These are phyloP conservation scores for Parnassius glacialis DNA, from an alignment of 2,888 invertebrate species.

Conservation along the genomic window DNA sequence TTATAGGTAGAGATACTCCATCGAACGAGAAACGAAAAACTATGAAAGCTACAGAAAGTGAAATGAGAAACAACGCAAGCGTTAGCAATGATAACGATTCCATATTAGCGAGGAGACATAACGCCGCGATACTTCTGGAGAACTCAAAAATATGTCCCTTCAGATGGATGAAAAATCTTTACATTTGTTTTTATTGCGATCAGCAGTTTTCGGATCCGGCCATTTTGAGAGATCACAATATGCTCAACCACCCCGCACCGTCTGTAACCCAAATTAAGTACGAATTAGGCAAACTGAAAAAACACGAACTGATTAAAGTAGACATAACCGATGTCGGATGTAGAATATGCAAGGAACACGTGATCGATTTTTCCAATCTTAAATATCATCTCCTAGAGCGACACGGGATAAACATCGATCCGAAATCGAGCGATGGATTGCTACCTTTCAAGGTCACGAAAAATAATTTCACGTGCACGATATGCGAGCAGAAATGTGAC, in stretches of 20 bases:
- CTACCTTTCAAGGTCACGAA: constrained; percentile 59
- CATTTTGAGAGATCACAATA: constrained; percentile 48
- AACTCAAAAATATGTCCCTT: constrained; percentile 64
- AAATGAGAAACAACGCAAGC: constrained; percentile 36
- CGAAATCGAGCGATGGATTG: constrained; percentile 51
- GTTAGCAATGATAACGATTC: constrained; percentile 41
- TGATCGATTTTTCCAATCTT: constrained; percentile 45
- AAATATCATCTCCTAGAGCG: constrained; percentile 54
- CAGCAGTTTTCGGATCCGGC: constrained; percentile 54
- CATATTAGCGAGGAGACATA: constrained; percentile 51
- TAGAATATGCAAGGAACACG: constrained; percentile 51
- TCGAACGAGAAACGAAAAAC: constrained; percentile 29
- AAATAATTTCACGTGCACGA: constrained; percentile 53
- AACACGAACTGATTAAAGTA: constrained; percentile 62
- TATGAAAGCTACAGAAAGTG: constrained; percentile 29
- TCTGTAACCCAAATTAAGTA: constrained; percentile 43
- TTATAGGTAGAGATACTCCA: constrained; percentile 62
- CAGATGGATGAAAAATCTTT: constrained; percentile 65
- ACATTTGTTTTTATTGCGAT: constrained; percentile 65
- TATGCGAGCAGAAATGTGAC: constrained; percentile 54
- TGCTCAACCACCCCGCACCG: constrained; percentile 40
- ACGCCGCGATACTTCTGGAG: constrained; percentile 54
- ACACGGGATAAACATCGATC: constrained; percentile 52
- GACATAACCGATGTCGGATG: constrained; percentile 61
- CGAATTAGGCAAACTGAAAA: constrained; percentile 54